phyloP scores from a whole-genome alignment of 2,888 invertebrate species.

The Polymixis flavicincta region DNA sequence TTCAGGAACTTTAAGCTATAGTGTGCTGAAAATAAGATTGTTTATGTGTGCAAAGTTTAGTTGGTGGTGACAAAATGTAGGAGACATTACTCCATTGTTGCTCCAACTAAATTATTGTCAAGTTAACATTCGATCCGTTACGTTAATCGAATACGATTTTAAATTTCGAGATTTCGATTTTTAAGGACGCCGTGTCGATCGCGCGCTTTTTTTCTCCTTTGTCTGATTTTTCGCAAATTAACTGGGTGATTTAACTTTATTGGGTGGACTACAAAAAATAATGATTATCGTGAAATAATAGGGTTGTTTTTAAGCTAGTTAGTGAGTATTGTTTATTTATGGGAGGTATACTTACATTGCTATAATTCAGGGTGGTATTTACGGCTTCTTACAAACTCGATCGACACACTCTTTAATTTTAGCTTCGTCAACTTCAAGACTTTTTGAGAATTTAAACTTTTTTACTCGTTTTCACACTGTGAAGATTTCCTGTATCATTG shows the following conservation, averaged over 20 bases:
- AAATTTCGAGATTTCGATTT: constrained; percentile 71
- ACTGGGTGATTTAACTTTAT: constrained; percentile 63
- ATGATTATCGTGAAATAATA: constrained; percentile 40
- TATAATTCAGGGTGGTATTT: constrained; percentile 16
- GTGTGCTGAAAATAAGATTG: not conserved
- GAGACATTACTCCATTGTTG: constrained; percentile 73
- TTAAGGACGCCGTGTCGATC: constrained; percentile 68
- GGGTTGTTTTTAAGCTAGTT: constrained; percentile 58
- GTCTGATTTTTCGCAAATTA: constrained; percentile 63
- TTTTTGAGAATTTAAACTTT: not conserved
- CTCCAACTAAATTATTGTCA: constrained; percentile 73
- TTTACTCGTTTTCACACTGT: not conserved
- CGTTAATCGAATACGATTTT: constrained; percentile 73
- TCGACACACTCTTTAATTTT: constrained; percentile 10
- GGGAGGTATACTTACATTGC: not conserved
- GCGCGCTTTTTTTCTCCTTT: constrained; percentile 40
- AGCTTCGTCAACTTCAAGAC: not conserved
- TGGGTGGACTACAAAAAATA: constrained; percentile 57
- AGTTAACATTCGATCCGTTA: constrained; percentile 72
- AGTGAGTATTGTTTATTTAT: constrained; percentile 22
- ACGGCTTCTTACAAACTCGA: constrained; percentile 27
- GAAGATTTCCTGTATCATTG: not conserved
- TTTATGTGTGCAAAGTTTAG: not conserved
- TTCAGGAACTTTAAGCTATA: constrained; percentile 23
- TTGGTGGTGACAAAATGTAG: constrained; percentile 68